Percentiles rank a stretch among this genome's conserved stretches.
Evolutionary conservation across 2,113 vertebrate species (phyloP).

Genomic region (Pachyramphus minor): DNA sequence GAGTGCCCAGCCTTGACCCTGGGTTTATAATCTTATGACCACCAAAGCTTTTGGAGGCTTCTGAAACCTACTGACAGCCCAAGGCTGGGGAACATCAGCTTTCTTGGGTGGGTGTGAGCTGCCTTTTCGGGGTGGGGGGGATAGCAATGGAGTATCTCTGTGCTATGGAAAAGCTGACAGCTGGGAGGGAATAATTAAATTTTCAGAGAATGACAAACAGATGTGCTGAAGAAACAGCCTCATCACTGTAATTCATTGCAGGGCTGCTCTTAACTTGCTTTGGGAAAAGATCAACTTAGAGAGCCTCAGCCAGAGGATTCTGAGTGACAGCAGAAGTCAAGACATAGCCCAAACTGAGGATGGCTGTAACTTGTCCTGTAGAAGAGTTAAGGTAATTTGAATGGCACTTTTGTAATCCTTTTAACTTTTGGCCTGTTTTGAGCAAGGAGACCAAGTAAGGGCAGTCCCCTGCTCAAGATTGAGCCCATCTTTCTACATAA

Average conservation of each 20-base stretch:
- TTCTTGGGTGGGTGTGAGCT: not conserved
- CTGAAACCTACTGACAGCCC: not conserved
- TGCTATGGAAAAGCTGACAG: not conserved
- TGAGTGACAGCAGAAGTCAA: not conserved
- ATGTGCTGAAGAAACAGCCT: not conserved
- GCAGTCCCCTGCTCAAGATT: not conserved
- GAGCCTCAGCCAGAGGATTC: not conserved
- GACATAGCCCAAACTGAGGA: not conserved
- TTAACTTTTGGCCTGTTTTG: not conserved
- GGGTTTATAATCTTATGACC: not conserved
- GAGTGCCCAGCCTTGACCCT: not conserved
- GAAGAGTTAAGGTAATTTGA: not conserved
- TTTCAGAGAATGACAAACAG: not conserved
- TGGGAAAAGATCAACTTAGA: not conserved
- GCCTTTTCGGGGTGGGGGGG: not conserved
- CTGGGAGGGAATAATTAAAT: not conserved
- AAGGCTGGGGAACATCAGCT: not conserved
- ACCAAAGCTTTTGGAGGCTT: not conserved
- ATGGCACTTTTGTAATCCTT: not conserved
- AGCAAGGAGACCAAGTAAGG: not conserved
- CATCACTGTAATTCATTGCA: accelerated
- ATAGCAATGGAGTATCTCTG: not conserved
- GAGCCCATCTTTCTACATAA: not conserved
- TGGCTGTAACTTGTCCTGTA: not conserved
- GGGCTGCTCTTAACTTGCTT: not conserved